Percentiles rank a stretch among this genome's conserved stretches.
Evolutionary conservation across 2,888 invertebrate species (phyloP).

Genomic region (Drosophila bunnanda): DNA sequence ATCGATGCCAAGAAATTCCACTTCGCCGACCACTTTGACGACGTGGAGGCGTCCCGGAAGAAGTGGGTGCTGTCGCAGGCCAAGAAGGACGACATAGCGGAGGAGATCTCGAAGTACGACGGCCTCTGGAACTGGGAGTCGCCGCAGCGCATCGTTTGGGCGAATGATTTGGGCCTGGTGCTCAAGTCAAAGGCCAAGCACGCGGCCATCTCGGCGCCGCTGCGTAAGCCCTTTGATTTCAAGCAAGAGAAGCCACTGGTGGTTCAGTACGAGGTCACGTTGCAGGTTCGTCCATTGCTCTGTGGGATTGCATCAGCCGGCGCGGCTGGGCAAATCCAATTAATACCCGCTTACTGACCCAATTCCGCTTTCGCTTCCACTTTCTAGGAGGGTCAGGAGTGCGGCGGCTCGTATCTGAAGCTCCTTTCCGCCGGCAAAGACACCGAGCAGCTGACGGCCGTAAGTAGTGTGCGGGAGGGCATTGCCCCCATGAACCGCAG

Average conservation of each 20-base stretch:
- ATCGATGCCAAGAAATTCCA: slow-evolving; percentile 88
- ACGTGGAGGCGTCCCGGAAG: slow-evolving; percentile 89
- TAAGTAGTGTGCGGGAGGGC: slow-evolving; percentile 54
- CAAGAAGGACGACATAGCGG: slow-evolving; percentile 94
- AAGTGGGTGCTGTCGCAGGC: slow-evolving; percentile 95
- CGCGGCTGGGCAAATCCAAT: slow-evolving; percentile 71
- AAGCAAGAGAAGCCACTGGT: slow-evolving; percentile 90
- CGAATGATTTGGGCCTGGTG: slow-evolving; percentile 94
- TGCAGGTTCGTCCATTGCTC: slow-evolving; percentile 86
- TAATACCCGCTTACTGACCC: slow-evolving; percentile 71
- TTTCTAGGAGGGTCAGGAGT: slow-evolving; percentile 96
- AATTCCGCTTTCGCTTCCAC: slow-evolving; percentile 44
- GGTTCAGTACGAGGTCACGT: slow-evolving; percentile 96
- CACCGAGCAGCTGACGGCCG: slow-evolving; percentile 89
- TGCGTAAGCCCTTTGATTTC: slow-evolving; percentile 93
- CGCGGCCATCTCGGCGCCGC: slow-evolving; percentile 93
- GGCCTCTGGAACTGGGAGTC: slow-evolving; percentile 90
- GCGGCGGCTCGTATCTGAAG: slow-evolving; percentile 99
- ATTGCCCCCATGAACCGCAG: slow-evolving; percentile 12
- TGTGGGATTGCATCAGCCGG: slow-evolving; percentile 73
- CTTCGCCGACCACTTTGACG: slow-evolving; percentile 95
- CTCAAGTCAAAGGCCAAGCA: slow-evolving; percentile 98
- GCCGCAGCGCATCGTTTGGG: slow-evolving; percentile 91
- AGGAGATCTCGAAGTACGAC: slow-evolving; percentile 97
- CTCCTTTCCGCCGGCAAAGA: slow-evolving; percentile 91